Base-by-base conservation (phyloP, 1,140 invertebrate genomes). In the silkworm (Bombyx mori) region DNA sequence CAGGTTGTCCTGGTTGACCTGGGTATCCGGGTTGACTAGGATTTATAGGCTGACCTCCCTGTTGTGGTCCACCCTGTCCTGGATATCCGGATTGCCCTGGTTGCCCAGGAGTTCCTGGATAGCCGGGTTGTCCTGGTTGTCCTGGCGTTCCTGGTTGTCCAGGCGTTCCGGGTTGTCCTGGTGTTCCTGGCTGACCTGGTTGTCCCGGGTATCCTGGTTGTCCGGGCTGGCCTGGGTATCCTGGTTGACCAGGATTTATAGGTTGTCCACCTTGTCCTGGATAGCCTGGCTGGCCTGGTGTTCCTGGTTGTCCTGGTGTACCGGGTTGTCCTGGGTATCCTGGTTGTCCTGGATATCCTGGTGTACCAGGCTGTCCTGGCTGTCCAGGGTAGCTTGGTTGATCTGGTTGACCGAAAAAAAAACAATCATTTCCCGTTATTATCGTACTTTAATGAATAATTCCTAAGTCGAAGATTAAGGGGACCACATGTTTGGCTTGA, bases 251-350 rank as follows among this genome's bases (percentile, higher is more conserved):
- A 53, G 69, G 65, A 22, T 68, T 54, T 26, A 71, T 66, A 52
- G 75, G 69, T 49, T 47, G 10, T 42, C 69, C 65, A 8, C 61
- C 65, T 8, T 61, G 56, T 54, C 65, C 65, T 52, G 62, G 62
- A 2, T 56, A 26, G 8, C 64, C 64, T 50, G 57, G 60, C 42
- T 62, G 55, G 42, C 63, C 63, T 2, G 60, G 60, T 43, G 54
- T 45, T 18, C 60, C 60, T 54, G 60, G 48, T 9, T 56, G 9
- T 42, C 63, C 63, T 18, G 62, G 62, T 26, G 56, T 45, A 48
- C 62, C 62, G 43, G 57, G 57, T n/a, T 57, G 44, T 12, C 62
- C 58, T 18, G 58, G 56, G 6, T 52, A 26, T 26, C 58, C 56
- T 2, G 58, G 58, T 26, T 61, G 55, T 1, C 58, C 58, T 47